Percentiles rank a stretch among this genome's conserved stretches.
Evolutionary conservation across 2,113 vertebrate species (phyloP).

Genomic region (Fregetta grallaria): DNA sequence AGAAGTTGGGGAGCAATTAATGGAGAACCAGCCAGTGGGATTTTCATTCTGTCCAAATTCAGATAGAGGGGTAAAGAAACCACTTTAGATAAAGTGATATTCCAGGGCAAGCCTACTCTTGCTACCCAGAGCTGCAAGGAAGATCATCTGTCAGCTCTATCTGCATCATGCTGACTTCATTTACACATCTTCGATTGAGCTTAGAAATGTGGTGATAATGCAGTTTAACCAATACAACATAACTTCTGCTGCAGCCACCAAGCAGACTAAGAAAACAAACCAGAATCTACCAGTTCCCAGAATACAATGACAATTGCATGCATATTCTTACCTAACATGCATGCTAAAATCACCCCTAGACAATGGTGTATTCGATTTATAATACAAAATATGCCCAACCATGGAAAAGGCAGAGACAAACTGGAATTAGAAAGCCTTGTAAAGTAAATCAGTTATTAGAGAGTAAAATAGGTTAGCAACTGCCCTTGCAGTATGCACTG

Average conservation of each 20-base stretch:
- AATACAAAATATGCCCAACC: neutral
- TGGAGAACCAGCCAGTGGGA: neutral
- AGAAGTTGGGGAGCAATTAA: neutral
- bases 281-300: neutral
- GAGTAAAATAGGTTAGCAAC: neutral
- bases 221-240: conserved; percentile 70
- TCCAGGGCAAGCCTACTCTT: conserved; percentile 74
- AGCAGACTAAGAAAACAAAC: neutral
- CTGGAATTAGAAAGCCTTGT: neutral
- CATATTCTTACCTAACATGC: neutral
- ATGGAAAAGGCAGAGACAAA: neutral
- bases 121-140: conserved; percentile 40
- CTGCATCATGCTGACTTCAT: conserved; percentile 78
- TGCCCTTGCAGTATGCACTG: neutral
- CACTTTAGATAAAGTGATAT: conserved; percentile 19
- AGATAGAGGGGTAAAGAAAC: neutral
- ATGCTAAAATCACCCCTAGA: neutral
- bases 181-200: conserved; percentile 76
- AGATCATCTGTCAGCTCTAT: conserved; percentile 58
- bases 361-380: neutral
- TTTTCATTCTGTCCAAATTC: neutral
- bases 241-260: conserved; percentile 38
- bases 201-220: conserved; percentile 56
- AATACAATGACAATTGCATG: neutral
- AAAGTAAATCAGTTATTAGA: neutral